Evolutionary conservation across 1,140 invertebrate genomes (phyloP).

Genomic region (Phortica variegata): DNA sequence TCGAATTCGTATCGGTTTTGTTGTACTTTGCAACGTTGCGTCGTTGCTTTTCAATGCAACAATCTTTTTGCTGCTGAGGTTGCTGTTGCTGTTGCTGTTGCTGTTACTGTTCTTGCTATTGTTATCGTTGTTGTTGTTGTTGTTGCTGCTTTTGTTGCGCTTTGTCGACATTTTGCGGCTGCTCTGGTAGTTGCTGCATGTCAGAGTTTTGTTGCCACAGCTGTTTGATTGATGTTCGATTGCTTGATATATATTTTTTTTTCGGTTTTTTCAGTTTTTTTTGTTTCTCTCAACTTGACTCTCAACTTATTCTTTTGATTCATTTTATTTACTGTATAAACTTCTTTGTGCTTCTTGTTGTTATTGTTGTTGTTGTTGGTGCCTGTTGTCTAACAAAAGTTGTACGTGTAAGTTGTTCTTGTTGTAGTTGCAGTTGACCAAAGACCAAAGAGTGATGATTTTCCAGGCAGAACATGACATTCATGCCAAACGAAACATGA

Average conservation of each 20-base stretch:
- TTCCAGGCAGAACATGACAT: conserved; percentile 11
- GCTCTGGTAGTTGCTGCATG: no score
- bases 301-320: neutral
- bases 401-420: no score
- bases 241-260: conserved; percentile 4
- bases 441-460: neutral
- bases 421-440: no score
- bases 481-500: conserved; percentile 16
- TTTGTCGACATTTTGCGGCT: no score
- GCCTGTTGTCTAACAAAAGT: no score
- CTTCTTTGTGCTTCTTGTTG: conserved; percentile 28
- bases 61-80: conserved; percentile 34
- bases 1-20: no score
- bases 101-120: conserved; percentile 34
- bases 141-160: conserved; percentile 18
- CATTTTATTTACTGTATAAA: neutral
- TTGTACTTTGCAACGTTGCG: conserved; percentile 29
- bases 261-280: conserved; percentile 17
- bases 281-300: neutral
- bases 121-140: conserved; percentile 31
- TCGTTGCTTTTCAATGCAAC: conserved; percentile 35
- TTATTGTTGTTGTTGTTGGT: conserved; percentile 23
- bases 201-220: conserved; percentile 18
- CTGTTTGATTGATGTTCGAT: conserved; percentile 56
- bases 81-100: conserved; percentile 29